Evolutionary conservation across 1,140 invertebrate genomes (phyloP).

Genomic region (Adelges cooleyi): DNA sequence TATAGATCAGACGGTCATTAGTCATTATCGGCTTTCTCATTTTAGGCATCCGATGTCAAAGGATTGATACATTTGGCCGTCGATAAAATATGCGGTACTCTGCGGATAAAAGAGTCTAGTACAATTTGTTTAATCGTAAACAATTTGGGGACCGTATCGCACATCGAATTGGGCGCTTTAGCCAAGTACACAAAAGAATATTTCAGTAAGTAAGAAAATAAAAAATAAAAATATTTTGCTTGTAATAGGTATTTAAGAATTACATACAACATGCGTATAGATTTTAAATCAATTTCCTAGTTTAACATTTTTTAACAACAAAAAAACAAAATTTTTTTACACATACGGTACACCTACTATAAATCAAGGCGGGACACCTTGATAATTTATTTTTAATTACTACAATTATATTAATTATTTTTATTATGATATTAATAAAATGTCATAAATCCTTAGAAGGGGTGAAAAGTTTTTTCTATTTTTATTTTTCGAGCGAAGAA

Average conservation of each 20-base stretch:
- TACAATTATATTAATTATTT: too few relatives aligned
- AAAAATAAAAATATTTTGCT: background rate
- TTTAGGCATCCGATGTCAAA: slow-evolving; percentile 35
- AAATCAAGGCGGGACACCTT: too few relatives aligned
- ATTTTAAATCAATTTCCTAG: background rate
- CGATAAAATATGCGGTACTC: slow-evolving; percentile 38
- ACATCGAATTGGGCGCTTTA: slow-evolving; percentile 66
- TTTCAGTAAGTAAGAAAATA: slow-evolving; percentile 42
- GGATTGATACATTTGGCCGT: slow-evolving; percentile 43
- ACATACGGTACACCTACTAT: too few relatives aligned
- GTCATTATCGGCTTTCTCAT: slow-evolving; percentile 39
- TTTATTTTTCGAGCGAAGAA: background rate
- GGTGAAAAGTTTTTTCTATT: too few relatives aligned
- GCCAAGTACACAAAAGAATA: slow-evolving; percentile 53
- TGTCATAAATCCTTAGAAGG: too few relatives aligned
- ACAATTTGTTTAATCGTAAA: slow-evolving; percentile 59
- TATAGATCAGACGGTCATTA: too few relatives aligned
- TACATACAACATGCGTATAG: background rate
- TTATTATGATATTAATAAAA: too few relatives aligned
- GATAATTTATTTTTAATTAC: background rate
- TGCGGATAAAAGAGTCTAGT: slow-evolving; percentile 13
- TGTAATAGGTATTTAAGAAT: background rate
- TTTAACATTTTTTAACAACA: too few relatives aligned
- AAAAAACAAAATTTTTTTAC: too few relatives aligned
- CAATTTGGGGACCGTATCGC: slow-evolving; percentile 65